Evolutionary conservation across 2,797 vertebrate species (phyloP).

Genomic region (Euphonia xanthogaster): DNA sequence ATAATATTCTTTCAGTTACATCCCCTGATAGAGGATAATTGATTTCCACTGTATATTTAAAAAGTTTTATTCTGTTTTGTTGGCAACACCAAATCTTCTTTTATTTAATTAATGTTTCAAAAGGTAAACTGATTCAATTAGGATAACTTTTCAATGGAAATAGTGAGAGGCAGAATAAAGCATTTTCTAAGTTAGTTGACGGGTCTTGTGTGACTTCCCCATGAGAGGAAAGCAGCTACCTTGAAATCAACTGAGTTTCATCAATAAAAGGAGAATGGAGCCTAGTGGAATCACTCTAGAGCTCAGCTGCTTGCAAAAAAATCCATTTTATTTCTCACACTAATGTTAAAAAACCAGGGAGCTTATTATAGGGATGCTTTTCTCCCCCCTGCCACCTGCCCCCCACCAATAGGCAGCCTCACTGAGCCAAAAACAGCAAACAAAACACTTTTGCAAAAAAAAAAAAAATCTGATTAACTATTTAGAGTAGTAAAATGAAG

Average conservation of each 20-base stretch:
- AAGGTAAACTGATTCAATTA: constrained; percentile 41
- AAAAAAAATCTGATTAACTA: neutral
- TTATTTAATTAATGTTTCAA: constrained; percentile 40
- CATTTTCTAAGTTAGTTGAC: neutral
- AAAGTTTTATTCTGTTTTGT: constrained; percentile 21
- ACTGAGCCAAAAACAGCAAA: neutral
- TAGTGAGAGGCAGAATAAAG: neutral
- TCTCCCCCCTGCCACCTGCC: too few relatives aligned
- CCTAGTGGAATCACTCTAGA: neutral
- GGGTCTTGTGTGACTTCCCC: neutral
- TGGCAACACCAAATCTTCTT: neutral
- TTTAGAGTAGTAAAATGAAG: neutral
- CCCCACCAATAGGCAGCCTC: neutral
- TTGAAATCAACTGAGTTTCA: neutral
- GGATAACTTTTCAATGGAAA: constrained; percentile 21
- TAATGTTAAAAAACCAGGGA: neutral
- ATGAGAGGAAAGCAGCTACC: neutral
- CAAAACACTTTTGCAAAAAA: neutral
- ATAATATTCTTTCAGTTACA: constrained; percentile 30
- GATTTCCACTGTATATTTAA: constrained; percentile 28
- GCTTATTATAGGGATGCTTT: neutral
- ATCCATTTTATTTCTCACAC: neutral
- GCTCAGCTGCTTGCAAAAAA: neutral
- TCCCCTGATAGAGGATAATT: constrained; percentile 31
- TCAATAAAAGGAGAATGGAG: neutral